Percentiles rank a stretch among this genome's conserved stretches.
These are phyloP conservation scores for Strigamia maritima DNA, from an alignment of 2,888 invertebrate species.

Conservation along the genomic window DNA sequence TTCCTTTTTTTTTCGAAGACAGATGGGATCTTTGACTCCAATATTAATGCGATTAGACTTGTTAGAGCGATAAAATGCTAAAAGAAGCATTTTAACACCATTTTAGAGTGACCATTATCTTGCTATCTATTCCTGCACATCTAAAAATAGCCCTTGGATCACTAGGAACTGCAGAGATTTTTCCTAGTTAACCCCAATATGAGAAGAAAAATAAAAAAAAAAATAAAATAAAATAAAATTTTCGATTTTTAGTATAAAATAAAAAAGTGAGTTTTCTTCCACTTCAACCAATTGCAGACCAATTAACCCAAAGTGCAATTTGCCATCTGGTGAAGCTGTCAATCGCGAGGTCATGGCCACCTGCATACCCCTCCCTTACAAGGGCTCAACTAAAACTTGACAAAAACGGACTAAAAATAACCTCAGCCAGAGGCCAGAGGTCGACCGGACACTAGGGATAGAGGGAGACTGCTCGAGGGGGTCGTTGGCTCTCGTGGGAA, in stretches of 20 bases:
- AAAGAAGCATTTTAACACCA: no score
- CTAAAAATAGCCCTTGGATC: no score
- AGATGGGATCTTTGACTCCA: no score
- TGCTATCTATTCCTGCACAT: no score
- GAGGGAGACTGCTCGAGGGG: background rate
- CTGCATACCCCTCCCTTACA: conserved; percentile 4
- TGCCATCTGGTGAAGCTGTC: conserved; percentile 7
- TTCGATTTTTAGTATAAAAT: background rate
- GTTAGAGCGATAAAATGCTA: no score
- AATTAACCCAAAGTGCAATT: conserved; percentile 2
- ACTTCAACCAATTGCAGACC: background rate
- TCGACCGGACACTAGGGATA: background rate
- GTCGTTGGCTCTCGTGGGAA: conserved; percentile 15
- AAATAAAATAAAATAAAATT: background rate
- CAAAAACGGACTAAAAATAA: conserved; percentile 9
- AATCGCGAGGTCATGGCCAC: conserved; percentile 9
- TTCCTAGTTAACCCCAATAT: no score
- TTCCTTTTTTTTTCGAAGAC: no score
- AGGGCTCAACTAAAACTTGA: background rate
- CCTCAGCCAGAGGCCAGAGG: conserved; percentile 1
- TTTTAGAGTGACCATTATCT: no score
- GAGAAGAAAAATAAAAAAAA: no score
- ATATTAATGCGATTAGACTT: no score
- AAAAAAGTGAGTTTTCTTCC: background rate
- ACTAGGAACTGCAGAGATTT: no score